Evolutionary conservation across 1,140 invertebrate species (phyloP).

Genomic region (Heterodera carotae): DNA sequence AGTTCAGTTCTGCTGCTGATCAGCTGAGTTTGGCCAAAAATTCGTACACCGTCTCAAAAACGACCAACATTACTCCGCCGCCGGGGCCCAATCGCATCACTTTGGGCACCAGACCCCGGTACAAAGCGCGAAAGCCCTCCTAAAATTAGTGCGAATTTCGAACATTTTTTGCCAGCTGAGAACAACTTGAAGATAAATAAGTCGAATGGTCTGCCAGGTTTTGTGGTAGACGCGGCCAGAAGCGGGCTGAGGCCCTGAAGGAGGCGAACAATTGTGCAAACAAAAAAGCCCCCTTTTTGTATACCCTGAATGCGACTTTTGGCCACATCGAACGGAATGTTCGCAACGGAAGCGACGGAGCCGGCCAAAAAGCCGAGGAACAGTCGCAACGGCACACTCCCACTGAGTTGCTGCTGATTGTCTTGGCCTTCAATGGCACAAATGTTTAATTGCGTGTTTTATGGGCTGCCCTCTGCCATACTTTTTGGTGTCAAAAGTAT

Average conservation of each 20-base stretch:
- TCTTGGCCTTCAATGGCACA: too few relatives aligned
- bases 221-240: constrained; percentile 77
- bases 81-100: constrained; percentile 85
- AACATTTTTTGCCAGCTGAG: not conserved
- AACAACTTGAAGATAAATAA: constrained; percentile 71
- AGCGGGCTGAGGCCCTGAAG: constrained; percentile 77
- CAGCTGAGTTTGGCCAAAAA: constrained; percentile 69
- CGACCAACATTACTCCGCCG: constrained; percentile 84
- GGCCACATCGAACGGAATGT: constrained; percentile 93
- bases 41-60: constrained; percentile 73
- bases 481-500: constrained; percentile 72
- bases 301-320: constrained; percentile 83
- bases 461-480: constrained; percentile 65
- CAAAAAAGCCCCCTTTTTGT: too few relatives aligned
- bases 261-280: not conserved
- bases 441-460: not conserved
- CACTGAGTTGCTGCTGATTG: constrained; percentile 71
- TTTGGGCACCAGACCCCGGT: constrained; percentile 87
- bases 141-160: constrained; percentile 68
- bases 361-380: constrained; percentile 81
- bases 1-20: not conserved
- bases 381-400: constrained; percentile 76
- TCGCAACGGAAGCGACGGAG: constrained; percentile 79
- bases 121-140: constrained; percentile 84
- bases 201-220: constrained; percentile 75